Base-by-base conservation (phyloP, 2,888 invertebrate genomes). In the Watsonalla binaria region DNA sequence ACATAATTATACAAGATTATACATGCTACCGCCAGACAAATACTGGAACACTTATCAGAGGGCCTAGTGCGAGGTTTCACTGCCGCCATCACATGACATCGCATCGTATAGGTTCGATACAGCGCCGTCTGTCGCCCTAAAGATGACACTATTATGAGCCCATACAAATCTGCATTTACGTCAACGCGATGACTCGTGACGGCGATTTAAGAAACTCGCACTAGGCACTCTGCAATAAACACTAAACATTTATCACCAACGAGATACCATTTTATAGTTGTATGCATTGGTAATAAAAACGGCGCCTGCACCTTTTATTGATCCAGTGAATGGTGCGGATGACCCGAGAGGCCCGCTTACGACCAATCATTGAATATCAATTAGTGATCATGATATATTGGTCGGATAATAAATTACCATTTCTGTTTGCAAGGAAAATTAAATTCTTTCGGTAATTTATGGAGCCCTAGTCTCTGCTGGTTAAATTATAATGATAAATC, bases 281-380 rank as follows among this genome's bases (percentile, higher is more conserved):
- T 72, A 65, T 61, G 56, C 49, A 49, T 9, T 61, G 61, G 60
- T 58, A 59, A 74, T 78, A 78, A 78, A 77, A 76, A 66, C 60
- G 72, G 71, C 74, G 77, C 75, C 70, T 68, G 62, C 51, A 59
- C 47, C 51, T 54, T 60, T 61, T 65, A 62, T 58, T 46, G 59
- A 42, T 50, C 51, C 61, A 57, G 60, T 63, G 66, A 65, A 71
- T 63, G 62, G 58, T 51, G 60, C 57, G 58, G 63, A 47, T 55
- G 52, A 51, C 47, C 48, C 42, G 51, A 56, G 51, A 24, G 52
- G 51, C 58, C 57, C 46, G 57, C 57, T 64, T 72, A 74, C 66
- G 67, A 66, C 71, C 79, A 78, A 79, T 80, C 76, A 78, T 73
- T 71, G 68, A 67, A 78, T 76, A 80, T 72, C 78, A 78, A 80